These are phyloP conservation scores for Apodemia mormo DNA, from an alignment of 2,888 invertebrate species.

Conservation along the genomic window DNA sequence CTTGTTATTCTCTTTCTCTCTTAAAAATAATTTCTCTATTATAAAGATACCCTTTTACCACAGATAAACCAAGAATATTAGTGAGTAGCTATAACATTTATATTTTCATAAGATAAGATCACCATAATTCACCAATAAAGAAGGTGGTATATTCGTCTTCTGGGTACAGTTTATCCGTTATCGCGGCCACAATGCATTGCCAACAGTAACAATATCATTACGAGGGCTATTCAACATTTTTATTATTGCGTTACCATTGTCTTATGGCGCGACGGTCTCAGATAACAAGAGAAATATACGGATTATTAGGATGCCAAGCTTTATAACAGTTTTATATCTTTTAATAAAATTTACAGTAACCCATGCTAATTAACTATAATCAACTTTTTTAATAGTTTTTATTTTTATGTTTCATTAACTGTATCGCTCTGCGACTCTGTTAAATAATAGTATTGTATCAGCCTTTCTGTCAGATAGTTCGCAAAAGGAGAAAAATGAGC, in stretches of 20 bases:
- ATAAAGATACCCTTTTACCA: too few species aligned
- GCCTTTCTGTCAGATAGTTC: neutral
- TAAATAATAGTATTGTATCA: too few species aligned
- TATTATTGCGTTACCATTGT: constrained; percentile 82
- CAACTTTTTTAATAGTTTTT: too few species aligned
- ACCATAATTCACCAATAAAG: constrained; percentile 30
- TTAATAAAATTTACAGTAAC: too few species aligned
- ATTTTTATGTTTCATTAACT: too few species aligned
- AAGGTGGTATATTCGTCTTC: constrained; percentile 46
- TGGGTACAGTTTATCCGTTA: constrained; percentile 82
- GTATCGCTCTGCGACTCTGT: too few species aligned
- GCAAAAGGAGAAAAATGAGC: too few species aligned
- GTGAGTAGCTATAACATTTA: constrained; percentile 24
- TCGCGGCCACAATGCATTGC: constrained; percentile 74
- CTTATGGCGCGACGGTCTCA: constrained; percentile 75
- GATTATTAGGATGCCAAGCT: constrained; percentile 25
- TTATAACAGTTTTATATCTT: neutral
- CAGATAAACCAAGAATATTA: neutral
- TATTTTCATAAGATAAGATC: constrained; percentile 31
- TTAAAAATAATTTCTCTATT: too few species aligned
- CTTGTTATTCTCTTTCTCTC: too few species aligned
- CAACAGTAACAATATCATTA: constrained; percentile 74
- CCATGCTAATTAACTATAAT: too few species aligned
- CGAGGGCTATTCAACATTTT: constrained; percentile 82
- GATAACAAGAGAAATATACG: constrained; percentile 62